phyloP scores from a whole-genome alignment of 2,888 invertebrate species.

The Caradrina kadenii region DNA sequence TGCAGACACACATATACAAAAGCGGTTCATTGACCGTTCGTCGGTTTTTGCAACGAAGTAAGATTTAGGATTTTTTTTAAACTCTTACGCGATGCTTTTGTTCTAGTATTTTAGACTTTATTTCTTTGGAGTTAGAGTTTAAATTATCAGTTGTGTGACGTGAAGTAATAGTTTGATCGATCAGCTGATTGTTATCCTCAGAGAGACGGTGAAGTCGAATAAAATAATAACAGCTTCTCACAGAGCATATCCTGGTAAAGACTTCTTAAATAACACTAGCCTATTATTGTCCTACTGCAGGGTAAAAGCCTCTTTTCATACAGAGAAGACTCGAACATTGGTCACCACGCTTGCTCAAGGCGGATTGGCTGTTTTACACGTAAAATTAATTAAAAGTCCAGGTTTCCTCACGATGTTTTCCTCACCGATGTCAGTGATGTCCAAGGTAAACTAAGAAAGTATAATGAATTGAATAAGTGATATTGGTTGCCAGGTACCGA shows the following conservation, averaged over 20 bases:
- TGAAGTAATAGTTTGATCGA: conserved; percentile 25
- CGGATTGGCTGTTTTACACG: too few relatives aligned
- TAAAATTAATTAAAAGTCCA: too few relatives aligned
- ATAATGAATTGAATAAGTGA: too few relatives aligned
- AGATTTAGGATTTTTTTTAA: conserved; percentile 63
- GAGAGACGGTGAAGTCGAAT: conserved; percentile 25
- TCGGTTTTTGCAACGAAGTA: conserved; percentile 72
- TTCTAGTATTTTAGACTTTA: conserved; percentile 40
- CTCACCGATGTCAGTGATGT: too few relatives aligned
- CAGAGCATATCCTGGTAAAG: conserved; percentile 39
- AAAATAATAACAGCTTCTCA: conserved; percentile 20
- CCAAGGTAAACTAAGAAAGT: too few relatives aligned
- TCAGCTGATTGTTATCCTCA: conserved; percentile 45
- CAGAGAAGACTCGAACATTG: too few relatives aligned
- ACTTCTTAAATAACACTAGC: not conserved
- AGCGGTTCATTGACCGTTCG: conserved; percentile 73
- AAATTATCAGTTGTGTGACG: not conserved
- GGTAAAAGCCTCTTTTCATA: too few relatives aligned
- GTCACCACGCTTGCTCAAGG: too few relatives aligned
- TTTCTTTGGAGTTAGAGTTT: not conserved
- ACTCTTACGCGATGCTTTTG: conserved; percentile 42
- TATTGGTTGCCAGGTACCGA: too few relatives aligned
- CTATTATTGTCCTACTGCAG: too few relatives aligned
- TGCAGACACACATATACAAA: conserved; percentile 54
- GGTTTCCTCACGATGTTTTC: too few relatives aligned